These are phyloP conservation scores for Drepanosiphum platanoidis DNA, from an alignment of 2,888 invertebrate genomes.

Conservation along the genomic window DNA sequence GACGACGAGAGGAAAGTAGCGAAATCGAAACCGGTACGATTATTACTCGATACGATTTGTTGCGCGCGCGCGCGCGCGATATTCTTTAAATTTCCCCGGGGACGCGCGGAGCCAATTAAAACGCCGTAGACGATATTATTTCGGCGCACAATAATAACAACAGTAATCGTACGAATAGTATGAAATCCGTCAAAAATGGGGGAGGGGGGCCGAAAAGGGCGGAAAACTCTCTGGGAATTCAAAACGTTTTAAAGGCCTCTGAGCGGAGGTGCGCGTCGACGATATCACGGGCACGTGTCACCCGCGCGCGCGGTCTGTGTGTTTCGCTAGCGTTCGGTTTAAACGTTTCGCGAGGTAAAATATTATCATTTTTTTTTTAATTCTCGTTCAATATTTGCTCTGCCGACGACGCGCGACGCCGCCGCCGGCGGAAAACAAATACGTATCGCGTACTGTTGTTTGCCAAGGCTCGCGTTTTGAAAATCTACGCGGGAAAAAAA, in stretches of 20 bases:
- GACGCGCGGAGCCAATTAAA: slow-evolving; percentile 5
- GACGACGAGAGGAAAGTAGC: not conserved
- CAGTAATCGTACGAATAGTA: no score
- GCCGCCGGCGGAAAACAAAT: not conserved
- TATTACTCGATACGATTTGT: not conserved
- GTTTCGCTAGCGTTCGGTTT: not conserved
- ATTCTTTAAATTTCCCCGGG: not conserved
- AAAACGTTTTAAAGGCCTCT: not conserved
- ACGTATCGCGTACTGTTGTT: not conserved
- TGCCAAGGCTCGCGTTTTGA: not conserved
- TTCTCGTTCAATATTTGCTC: slow-evolving; percentile 16
- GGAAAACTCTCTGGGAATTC: no score
- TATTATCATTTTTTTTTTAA: not conserved
- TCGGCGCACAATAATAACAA: not conserved
- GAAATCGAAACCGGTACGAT: no score
- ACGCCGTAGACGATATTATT: not conserved
- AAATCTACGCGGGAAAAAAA: not conserved
- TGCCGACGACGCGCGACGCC: no score
- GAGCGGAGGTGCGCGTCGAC: not conserved
- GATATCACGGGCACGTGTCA: not conserved
- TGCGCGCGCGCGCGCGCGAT: not conserved
- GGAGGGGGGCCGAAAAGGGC: no score
- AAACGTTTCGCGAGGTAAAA: not conserved
- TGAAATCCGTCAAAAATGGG: no score
- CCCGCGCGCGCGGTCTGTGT: no score